Percentiles rank a stretch among this genome's conserved stretches.
Evolutionary conservation across 2,797 vertebrate species (phyloP).

Genomic region (Uromys caudimaculatus): DNA sequence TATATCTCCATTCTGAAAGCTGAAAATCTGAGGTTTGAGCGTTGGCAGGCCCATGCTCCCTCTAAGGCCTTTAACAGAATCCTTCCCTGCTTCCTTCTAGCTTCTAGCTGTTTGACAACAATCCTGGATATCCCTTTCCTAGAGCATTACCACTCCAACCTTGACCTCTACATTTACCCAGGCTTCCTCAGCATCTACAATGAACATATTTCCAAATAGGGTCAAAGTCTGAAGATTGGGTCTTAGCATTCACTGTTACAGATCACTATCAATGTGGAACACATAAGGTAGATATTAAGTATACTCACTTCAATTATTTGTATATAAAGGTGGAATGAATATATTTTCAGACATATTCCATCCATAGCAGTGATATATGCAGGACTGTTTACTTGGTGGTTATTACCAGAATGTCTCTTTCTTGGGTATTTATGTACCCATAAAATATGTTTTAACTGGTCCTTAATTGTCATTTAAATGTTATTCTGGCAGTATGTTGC

Average conservation of each 20-base stretch:
- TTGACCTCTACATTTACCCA: not conserved
- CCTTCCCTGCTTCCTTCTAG: not conserved
- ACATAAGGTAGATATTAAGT: not conserved
- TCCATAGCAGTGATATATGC: not conserved
- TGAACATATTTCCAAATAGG: constrained; percentile 31
- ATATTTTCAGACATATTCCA: constrained; percentile 12
- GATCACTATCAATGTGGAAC: not conserved
- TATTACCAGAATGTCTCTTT: not conserved
- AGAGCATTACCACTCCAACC: not conserved
- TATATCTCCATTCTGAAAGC: not conserved
- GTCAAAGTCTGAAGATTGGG: not conserved
- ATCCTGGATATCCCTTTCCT: not conserved
- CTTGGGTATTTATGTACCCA: not conserved
- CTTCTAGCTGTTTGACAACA: not conserved
- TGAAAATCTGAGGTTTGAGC: not conserved
- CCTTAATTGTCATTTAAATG: constrained; percentile 44
- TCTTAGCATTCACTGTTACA: not conserved
- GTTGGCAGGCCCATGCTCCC: not conserved
- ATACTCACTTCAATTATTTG: not conserved
- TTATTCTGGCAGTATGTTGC: not conserved
- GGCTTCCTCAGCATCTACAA: not conserved
- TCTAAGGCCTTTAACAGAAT: not conserved
- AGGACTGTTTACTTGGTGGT: not conserved
- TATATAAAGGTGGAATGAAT: not conserved
- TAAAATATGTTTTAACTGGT: constrained; percentile 30